Evolutionary conservation across 2,888 invertebrate species (phyloP).

Genomic region (Onthophagus sagittarius): DNA sequence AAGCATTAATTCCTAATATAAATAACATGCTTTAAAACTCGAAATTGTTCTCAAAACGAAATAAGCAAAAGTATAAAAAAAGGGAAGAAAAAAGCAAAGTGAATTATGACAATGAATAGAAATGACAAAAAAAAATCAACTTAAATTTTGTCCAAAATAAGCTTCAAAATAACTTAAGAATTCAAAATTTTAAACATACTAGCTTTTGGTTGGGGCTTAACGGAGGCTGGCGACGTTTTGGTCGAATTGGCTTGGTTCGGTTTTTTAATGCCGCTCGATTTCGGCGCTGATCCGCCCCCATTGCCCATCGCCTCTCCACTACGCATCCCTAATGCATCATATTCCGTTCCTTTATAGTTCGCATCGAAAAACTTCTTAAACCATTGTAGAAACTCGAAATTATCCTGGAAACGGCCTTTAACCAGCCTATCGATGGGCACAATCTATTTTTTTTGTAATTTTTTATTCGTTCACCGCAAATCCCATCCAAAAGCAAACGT

Average conservation of each 20-base stretch:
- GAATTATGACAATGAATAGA: too few relatives aligned
- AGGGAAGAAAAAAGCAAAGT: too few relatives aligned
- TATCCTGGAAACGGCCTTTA: conserved; percentile 98
- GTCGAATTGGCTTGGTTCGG: conserved; percentile 28
- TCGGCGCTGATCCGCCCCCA: conserved; percentile 61
- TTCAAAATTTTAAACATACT: conserved; percentile 37
- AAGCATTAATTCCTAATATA: too few relatives aligned
- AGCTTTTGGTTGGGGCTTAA: conserved; percentile 62
- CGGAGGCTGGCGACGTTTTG: conserved; percentile 46
- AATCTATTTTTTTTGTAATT: conserved; percentile 51
- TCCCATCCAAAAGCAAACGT: neutral
- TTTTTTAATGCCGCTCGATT: conserved; percentile 51
- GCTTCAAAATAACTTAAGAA: too few relatives aligned
- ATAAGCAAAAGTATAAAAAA: too few relatives aligned
- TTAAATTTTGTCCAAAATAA: too few relatives aligned
- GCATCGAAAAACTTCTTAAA: conserved; percentile 99
- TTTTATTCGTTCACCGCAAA: conserved; percentile 43
- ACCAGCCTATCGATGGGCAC: conserved; percentile 92
- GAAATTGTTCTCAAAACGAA: too few relatives aligned
- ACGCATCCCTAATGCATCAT: conserved; percentile 84
- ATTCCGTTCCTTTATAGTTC: conserved; percentile 93
- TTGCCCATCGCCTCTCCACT: conserved; percentile 83
- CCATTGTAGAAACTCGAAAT: conserved; percentile 99
- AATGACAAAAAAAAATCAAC: too few relatives aligned
- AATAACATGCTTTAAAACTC: too few relatives aligned